These are phyloP conservation scores for Terrapene triunguis DNA, from an alignment of 2,113 vertebrate species.

Conservation along the genomic window DNA sequence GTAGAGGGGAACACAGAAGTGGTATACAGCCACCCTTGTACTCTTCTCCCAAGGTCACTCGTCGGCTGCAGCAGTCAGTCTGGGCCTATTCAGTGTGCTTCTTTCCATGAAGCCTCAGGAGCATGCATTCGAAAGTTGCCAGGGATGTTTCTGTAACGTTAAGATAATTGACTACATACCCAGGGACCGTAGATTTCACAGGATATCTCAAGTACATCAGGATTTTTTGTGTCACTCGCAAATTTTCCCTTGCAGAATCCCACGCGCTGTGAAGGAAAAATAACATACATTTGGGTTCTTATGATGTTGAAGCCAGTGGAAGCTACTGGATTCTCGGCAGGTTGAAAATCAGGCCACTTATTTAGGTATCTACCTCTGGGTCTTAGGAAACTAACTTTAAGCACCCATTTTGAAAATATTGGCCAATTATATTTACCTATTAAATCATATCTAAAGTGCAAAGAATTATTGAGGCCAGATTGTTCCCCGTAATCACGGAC, in stretches of 20 bases:
- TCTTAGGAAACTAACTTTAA: background rate
- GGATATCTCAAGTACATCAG: background rate
- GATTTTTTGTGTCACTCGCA: background rate
- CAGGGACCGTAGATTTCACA: slow-evolving; percentile 70
- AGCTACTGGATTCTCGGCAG: background rate
- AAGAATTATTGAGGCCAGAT: background rate
- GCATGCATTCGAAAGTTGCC: background rate
- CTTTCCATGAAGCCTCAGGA: background rate
- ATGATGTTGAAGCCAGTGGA: background rate
- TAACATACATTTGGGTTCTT: background rate
- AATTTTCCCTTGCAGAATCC: slow-evolving; percentile 77
- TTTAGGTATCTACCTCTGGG: background rate
- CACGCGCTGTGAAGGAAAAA: background rate
- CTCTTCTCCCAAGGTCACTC: background rate
- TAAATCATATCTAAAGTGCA: background rate
- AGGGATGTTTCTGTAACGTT: background rate
- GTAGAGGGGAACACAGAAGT: background rate
- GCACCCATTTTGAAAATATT: background rate
- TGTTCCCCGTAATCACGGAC: background rate
- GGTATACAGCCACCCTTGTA: accelerated
- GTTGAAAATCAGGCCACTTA: background rate
- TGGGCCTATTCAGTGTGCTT: background rate
- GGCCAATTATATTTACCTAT: background rate
- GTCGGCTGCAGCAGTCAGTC: background rate
- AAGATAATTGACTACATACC: slow-evolving; percentile 29